Evolutionary conservation across 2,797 vertebrate species (phyloP).

Genomic region (Sebastes steindachneri): DNA sequence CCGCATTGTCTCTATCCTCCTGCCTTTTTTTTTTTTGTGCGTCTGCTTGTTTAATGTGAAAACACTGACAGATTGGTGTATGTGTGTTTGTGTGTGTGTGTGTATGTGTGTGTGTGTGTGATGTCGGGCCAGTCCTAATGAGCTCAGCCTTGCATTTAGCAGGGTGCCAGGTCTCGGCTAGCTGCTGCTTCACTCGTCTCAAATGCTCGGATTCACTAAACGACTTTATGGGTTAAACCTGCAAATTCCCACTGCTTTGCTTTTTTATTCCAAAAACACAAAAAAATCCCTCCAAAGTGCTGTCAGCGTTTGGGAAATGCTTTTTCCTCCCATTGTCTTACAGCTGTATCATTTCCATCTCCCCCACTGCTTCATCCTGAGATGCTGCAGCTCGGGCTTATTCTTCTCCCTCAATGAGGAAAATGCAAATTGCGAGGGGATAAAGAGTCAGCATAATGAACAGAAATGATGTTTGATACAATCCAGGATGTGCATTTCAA

Average conservation of each 20-base stretch:
- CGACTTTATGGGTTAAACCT: conserved; percentile 29
- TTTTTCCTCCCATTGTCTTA: conserved; percentile 18
- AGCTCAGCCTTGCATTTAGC: conserved; percentile 78
- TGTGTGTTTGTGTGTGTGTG: conserved; percentile 12
- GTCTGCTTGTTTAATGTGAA: conserved; percentile 68
- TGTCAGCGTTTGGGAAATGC: neutral
- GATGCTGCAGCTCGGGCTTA: neutral
- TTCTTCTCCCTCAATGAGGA: neutral
- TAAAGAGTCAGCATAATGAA: neutral
- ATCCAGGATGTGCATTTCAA: neutral
- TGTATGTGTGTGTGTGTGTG: conserved; percentile 41
- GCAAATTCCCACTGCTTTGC: conserved; percentile 8
- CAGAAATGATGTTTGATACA: neutral
- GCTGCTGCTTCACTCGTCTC: conserved; percentile 51
- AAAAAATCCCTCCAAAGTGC: conserved; percentile 1
- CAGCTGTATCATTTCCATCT: conserved; percentile 10
- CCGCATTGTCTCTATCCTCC: conserved; percentile 57
- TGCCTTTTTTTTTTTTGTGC: conserved; percentile 13
- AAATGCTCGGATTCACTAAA: conserved; percentile 42
- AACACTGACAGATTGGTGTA: conserved; percentile 63
- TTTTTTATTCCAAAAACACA: neutral
- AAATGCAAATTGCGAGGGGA: neutral
- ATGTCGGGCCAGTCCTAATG: conserved; percentile 75
- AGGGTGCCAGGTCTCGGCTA: conserved; percentile 53
- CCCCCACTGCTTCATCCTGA: neutral